Evolutionary conservation across 2,113 vertebrate genomes (phyloP), one percentile per base, ranked within the genome.

Genomic region (Aspidoscelis tigris): DNA sequence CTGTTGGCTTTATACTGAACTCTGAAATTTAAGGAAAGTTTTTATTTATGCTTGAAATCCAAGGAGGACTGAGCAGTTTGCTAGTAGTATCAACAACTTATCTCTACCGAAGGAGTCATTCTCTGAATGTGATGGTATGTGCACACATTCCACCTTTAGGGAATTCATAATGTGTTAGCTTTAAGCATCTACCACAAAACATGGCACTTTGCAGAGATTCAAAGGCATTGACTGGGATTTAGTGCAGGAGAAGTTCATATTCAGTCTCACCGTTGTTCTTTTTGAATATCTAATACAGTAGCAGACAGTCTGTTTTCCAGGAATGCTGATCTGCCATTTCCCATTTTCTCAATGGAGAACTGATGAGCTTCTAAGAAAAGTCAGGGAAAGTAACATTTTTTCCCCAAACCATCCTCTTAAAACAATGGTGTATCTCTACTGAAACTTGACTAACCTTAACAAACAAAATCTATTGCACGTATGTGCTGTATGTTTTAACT

Each of bases 371-470:
- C 47, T 55, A 55, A 33, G 3, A 26, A 72, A 71, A 21, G 3
- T 22, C 22, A 74, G 53, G 43, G 8, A 44, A 64, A 16, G 8
- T 47, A 47, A 47, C 71, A 21, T 5, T 65, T 64, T 75, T 58
- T 11, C 53, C 55, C 41, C 74, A 74, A 74, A 75, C 4, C 3
- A 65, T 4, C 33, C n/a, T 43, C 22, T 44, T 26, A 53, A 61
- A 65, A 16, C 69, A 85, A 33, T 86, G 84, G 68, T 44, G 76
- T 21, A 61, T 84, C 87, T 78, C 4, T 58, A 18, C 58, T 90
- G 43, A 58, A 80, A 84, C 47, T 86, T 85, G 50, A 41, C 87
- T 92, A 82, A 33, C 50, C 82, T 50, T 80, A 89, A 84, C 74
- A 58, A 58, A 58, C 7, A 58, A 58, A 58, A 58, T 14, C 71